Percentiles rank a stretch among this genome's conserved stretches.
Conservation (phyloP, 2,797 vertebrate species). For the Prunella strophiata region DNA sequence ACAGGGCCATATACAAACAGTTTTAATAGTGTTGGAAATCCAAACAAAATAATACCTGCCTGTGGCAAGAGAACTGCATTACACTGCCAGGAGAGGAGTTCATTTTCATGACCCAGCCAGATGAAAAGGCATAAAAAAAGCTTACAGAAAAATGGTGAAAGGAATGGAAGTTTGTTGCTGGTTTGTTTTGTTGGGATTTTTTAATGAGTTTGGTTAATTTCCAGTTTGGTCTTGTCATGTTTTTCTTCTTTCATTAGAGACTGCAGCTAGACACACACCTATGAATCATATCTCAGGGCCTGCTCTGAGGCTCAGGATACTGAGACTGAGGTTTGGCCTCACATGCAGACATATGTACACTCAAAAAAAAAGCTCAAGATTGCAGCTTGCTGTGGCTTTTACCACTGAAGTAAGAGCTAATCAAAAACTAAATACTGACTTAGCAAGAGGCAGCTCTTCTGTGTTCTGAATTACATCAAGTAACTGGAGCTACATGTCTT, state of each 20-base stretch:
- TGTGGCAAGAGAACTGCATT: neutral
- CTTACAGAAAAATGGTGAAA: neutral
- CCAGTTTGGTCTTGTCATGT: neutral
- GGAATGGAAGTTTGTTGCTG: neutral
- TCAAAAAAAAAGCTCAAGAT: neutral
- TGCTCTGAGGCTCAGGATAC: neutral
- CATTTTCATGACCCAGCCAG: neutral
- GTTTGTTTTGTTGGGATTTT: neutral
- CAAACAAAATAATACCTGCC: neutral
- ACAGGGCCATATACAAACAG: neutral
- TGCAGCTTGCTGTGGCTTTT: constrained; percentile 3
- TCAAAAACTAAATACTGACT: constrained; percentile 33
- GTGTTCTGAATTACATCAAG: constrained; percentile 31
- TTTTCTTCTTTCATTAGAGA: neutral
- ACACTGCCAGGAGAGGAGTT: neutral
- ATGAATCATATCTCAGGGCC: neutral
- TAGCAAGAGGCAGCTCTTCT: constrained; percentile 17
- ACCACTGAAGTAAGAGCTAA: neutral
- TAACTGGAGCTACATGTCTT: constrained; percentile 44
- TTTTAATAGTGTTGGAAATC: neutral
- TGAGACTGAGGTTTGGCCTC: neutral
- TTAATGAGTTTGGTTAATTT: neutral
- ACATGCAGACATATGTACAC: neutral
- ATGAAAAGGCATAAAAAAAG: neutral
- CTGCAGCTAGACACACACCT: neutral